These are phyloP conservation scores for Ophion obscuratus DNA, from an alignment of 2,888 invertebrate species.

Conservation along the genomic window DNA sequence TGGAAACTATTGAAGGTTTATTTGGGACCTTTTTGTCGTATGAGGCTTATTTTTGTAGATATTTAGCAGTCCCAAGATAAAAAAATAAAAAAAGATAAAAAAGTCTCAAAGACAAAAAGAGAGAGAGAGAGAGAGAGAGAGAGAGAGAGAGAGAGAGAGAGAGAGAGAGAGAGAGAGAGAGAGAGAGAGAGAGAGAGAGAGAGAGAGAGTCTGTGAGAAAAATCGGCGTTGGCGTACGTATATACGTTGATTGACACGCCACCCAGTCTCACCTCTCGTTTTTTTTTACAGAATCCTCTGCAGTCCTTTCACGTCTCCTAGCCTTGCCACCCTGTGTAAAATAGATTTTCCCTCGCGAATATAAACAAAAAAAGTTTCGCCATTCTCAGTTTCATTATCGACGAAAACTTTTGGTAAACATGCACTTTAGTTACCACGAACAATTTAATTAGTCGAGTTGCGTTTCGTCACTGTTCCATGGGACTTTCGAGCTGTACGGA, in stretches of 20 bases:
- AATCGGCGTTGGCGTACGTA: constrained; percentile 5
- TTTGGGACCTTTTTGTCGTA: no score
- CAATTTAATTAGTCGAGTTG: constrained; percentile 51
- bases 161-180: no score
- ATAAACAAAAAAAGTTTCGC: constrained; percentile 21
- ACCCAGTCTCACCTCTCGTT: constrained; percentile 18
- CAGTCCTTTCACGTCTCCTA: constrained; percentile 42
- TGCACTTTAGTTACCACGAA: constrained; percentile 27
- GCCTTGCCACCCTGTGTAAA: constrained; percentile 38
- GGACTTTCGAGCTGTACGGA: not conserved
- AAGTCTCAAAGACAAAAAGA: no score
- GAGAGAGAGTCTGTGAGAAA: constrained; percentile 7
- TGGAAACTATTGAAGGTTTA: no score
- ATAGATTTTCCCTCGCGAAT: constrained; percentile 55
- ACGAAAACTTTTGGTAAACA: constrained; percentile 26
- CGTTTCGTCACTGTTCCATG: constrained; percentile 28
- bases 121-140: no score
- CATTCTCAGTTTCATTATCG: constrained; percentile 53
- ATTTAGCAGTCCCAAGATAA: no score
- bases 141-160: no score
- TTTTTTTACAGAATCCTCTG: constrained; percentile 17
- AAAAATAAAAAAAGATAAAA: no score
- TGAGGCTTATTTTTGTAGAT: no score
- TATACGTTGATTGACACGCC: constrained; percentile 54
- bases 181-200: no score